Evolutionary conservation across 1,140 invertebrate genomes (phyloP).

Genomic region (Trichonephila inaurata): DNA sequence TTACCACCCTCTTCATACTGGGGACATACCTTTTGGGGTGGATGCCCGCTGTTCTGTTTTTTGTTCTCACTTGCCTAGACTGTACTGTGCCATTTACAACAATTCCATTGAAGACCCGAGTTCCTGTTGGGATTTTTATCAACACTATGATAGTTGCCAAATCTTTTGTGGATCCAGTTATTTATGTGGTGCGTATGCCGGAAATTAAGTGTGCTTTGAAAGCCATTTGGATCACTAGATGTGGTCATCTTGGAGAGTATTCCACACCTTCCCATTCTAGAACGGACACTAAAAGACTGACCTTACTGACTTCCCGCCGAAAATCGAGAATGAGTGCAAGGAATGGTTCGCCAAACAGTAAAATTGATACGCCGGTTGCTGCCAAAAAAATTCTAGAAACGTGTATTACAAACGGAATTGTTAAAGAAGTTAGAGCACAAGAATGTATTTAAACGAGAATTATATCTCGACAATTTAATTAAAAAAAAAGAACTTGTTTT

Average conservation of each 20-base stretch:
- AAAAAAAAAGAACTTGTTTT: too few relatives aligned
- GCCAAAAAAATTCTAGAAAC: background rate
- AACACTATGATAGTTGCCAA: conserved; percentile 85
- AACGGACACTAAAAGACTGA: conserved; percentile 48
- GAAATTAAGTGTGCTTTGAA: conserved; percentile 82
- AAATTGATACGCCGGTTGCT: background rate
- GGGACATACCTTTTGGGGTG: conserved; percentile 85
- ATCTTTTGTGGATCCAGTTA: conserved; percentile 85
- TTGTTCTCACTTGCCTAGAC: conserved; percentile 82
- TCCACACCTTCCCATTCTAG: conserved; percentile 54
- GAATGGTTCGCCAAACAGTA: background rate
- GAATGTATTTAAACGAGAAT: background rate
- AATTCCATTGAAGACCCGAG: conserved; percentile 51
- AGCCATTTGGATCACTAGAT: conserved; percentile 65
- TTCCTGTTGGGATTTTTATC: conserved; percentile 76
- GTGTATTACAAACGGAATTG: background rate
- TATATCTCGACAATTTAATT: too few relatives aligned
- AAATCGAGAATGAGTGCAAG: background rate
- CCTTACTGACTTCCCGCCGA: conserved; percentile 13
- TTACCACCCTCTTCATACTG: conserved; percentile 86
- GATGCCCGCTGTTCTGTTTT: conserved; percentile 84
- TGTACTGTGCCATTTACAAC: conserved; percentile 79
- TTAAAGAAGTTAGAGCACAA: background rate
- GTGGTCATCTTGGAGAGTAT: conserved; percentile 33
- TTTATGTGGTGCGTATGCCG: conserved; percentile 86